phyloP scores from a whole-genome alignment of 2,888 invertebrate species.

The Rhabditophanes sp. region DNA sequence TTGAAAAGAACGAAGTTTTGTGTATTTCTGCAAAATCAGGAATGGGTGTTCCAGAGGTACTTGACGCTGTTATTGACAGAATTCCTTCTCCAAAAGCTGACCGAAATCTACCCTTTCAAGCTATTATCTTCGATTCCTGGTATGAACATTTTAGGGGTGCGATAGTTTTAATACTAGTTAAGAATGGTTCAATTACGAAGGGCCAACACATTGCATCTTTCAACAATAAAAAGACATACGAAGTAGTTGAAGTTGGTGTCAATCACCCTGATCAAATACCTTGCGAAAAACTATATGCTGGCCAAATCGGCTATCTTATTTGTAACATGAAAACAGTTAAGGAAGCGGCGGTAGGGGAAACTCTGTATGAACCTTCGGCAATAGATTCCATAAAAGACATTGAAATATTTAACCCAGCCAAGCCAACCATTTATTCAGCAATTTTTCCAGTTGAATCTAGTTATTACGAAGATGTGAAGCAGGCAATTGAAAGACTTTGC shows the following conservation, averaged over 20 bases:
- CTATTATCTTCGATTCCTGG: conserved; percentile 80
- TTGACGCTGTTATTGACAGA: conserved; percentile 60
- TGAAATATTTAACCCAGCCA: conserved; percentile 56
- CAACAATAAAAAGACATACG: conserved; percentile 60
- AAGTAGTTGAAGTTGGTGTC: conserved; percentile 60
- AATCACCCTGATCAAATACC: conserved; percentile 55
- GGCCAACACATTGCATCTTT: conserved; percentile 58
- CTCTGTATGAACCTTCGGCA: conserved; percentile 44
- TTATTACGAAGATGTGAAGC: conserved; percentile 48
- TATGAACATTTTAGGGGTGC: conserved; percentile 73
- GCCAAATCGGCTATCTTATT: conserved; percentile 77
- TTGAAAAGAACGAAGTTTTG: conserved; percentile 58
- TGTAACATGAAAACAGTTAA: conserved; percentile 60
- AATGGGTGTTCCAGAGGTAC: conserved; percentile 61
- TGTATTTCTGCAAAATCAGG: conserved; percentile 82
- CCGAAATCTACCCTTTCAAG: conserved; percentile 54
- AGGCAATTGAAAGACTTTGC: conserved; percentile 73
- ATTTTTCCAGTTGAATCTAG: conserved; percentile 68
- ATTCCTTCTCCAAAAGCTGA: conserved; percentile 43
- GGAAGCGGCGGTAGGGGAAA: conserved; percentile 38
- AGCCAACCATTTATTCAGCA: conserved; percentile 69
- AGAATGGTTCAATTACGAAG: conserved; percentile 59
- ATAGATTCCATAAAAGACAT: conserved; percentile 55
- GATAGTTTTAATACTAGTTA: conserved; percentile 60
- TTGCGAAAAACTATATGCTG: conserved; percentile 52